phyloP scores from a whole-genome alignment of 2,113 vertebrate genomes.

The Ondatra zibethicus region DNA sequence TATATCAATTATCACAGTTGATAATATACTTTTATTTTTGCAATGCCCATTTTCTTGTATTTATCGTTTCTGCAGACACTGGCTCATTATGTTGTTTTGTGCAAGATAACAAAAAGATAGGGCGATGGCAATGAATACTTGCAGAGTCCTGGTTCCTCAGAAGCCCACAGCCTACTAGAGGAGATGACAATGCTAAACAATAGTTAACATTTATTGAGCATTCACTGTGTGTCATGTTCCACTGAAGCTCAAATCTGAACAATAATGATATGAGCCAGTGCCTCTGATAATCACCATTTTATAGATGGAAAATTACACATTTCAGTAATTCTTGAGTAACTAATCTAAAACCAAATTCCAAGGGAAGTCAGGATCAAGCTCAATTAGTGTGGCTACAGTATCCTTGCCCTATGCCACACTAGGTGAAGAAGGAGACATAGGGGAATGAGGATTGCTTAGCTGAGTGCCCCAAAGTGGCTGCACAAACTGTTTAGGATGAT shows the following conservation, averaged over 20 bases:
- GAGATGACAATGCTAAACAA: conserved; percentile 49
- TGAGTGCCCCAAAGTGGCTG: neutral
- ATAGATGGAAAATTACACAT: conserved; percentile 9
- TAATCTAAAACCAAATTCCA: neutral
- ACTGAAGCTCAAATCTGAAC: conserved; percentile 13
- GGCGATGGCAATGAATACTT: neutral
- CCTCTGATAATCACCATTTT: conserved; percentile 14
- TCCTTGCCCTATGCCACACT: neutral
- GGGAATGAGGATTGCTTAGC: neutral
- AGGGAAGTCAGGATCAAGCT: neutral
- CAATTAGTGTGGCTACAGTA: neutral
- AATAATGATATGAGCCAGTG: neutral
- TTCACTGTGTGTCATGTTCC: neutral
- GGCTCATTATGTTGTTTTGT: neutral
- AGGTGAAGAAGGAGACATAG: neutral
- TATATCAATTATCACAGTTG: neutral
- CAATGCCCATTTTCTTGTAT: conserved; percentile 41
- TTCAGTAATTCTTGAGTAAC: conserved; percentile 29
- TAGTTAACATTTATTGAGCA: neutral
- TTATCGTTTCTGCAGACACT: conserved; percentile 16
- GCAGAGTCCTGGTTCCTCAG: neutral
- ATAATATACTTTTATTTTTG: conserved; percentile 17
- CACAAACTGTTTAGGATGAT: neutral
- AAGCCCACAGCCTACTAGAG: neutral
- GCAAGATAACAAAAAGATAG: neutral